Evolutionary conservation across 2,113 vertebrate genomes (phyloP).

Genomic region (Vombatus ursinus): DNA sequence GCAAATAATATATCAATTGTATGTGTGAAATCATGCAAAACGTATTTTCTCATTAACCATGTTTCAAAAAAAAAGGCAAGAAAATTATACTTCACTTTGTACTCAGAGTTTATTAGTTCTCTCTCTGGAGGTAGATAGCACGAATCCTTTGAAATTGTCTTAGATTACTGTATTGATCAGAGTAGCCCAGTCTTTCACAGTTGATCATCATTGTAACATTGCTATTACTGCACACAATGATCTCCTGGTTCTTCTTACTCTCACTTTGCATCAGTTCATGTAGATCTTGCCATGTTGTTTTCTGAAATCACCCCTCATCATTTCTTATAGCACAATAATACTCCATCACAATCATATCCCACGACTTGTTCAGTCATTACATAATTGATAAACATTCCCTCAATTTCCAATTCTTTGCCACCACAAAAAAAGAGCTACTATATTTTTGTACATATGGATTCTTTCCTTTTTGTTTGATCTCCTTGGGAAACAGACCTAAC

Average conservation of each 20-base stretch:
- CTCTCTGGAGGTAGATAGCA: background rate
- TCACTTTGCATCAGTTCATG: background rate
- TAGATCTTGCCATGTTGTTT: background rate
- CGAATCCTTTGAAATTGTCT: background rate
- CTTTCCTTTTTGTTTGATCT: background rate
- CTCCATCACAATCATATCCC: background rate
- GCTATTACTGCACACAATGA: background rate
- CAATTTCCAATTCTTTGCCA: background rate
- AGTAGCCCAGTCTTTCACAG: background rate
- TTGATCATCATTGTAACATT: background rate
- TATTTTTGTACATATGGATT: background rate
- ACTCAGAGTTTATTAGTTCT: background rate
- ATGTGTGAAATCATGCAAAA: background rate
- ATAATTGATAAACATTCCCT: background rate
- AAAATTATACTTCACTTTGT: background rate
- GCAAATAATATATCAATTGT: background rate
- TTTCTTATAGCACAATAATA: background rate
- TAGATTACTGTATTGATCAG: background rate
- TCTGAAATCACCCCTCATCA: background rate
- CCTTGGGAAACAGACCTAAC: background rate
- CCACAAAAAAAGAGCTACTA: no score
- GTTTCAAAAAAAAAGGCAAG: background rate
- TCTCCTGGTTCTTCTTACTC: background rate
- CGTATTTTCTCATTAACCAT: background rate
- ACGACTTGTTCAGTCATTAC: background rate